Evolutionary conservation across 2,797 vertebrate species (phyloP), one percentile per base, ranked within the genome.

Genomic region (Clarias pachynema): DNA sequence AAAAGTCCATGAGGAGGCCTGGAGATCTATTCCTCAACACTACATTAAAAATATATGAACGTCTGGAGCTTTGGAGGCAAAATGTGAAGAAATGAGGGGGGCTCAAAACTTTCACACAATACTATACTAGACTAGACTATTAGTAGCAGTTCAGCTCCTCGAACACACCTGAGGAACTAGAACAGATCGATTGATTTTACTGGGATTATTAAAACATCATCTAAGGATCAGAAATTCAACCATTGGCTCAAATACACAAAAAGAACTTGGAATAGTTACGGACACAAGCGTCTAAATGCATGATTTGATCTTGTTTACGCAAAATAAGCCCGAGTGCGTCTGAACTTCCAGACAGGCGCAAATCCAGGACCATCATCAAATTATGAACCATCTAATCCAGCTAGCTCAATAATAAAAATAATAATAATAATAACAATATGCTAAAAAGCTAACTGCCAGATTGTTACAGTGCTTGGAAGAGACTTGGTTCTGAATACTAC

Each of bases 401-500:
- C 10, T 26, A 40, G 31, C 29, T 14, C 5, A 37, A 34, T 14
- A 44, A 8, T 44, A 44, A 44, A 6, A 60, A 60, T 60, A 74
- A 44, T 44, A 73, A 56, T 56, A 56, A 44, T 44, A 49, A 44
- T 72, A 72, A 40, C 24, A 49, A 15, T n/a, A 15, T 18, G 31
- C 18, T 26, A 74, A 0, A 53, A 74, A 49, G 40, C 14, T 29
- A 29, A 4, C 2, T 1, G 26, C 5, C 31, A 31, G 49, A 14
- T 26, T 66, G 49, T 56, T 31, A 79, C 60, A 65, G 60, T 69
- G 24, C 37, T 24, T 75, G 69, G 86, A 59, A 40, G 34, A 40
- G 57, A 79, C 15, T 62, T 10, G 77, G 14, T n/a, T 62, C 12
- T 37, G 31, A 91, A 83, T 91, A 34, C 26, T n/a, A 53, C 66